phyloP scores from a whole-genome alignment of 2,888 invertebrate genomes.

The Listrodromus nycthemerus region DNA sequence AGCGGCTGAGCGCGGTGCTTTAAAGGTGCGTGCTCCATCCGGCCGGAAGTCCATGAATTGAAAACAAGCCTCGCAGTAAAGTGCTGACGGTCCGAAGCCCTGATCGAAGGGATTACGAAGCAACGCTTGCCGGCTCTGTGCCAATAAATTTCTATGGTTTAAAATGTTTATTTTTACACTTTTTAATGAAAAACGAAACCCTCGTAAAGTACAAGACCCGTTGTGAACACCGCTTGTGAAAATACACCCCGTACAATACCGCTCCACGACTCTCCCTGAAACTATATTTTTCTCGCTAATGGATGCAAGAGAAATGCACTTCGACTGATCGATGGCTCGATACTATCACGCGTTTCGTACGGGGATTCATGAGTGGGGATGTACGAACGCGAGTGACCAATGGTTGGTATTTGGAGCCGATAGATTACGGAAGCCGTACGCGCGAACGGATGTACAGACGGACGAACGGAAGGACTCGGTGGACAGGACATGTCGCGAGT shows the following conservation, averaged over 20 bases:
- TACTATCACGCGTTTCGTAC: conserved; percentile 8
- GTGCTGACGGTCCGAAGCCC: no score
- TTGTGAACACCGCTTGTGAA: background rate
- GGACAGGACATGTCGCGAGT: conserved; percentile 56
- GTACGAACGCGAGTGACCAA: background rate
- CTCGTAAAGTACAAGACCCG: background rate
- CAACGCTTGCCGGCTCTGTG: no score
- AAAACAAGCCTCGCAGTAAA: no score
- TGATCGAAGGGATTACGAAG: no score
- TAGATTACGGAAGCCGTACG: conserved; percentile 55
- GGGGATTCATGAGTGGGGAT: background rate
- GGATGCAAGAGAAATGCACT: conserved; percentile 11
- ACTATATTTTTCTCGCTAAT: background rate
- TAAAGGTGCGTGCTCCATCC: no score
- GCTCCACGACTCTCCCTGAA: background rate
- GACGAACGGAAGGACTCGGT: conserved; percentile 52
- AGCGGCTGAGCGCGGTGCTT: no score
- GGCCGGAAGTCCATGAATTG: no score
- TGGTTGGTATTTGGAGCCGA: conserved; percentile 38
- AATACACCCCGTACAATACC: background rate
- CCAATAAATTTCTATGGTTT: no score
- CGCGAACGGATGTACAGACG: conserved; percentile 51
- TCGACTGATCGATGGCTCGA: conserved; percentile 15
- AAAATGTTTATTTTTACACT: no score
- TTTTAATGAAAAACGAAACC: background rate